Evolutionary conservation across 2,888 invertebrate species (phyloP), one percentile per base, ranked within the genome.

Genomic region (Pomacea canaliculata): DNA sequence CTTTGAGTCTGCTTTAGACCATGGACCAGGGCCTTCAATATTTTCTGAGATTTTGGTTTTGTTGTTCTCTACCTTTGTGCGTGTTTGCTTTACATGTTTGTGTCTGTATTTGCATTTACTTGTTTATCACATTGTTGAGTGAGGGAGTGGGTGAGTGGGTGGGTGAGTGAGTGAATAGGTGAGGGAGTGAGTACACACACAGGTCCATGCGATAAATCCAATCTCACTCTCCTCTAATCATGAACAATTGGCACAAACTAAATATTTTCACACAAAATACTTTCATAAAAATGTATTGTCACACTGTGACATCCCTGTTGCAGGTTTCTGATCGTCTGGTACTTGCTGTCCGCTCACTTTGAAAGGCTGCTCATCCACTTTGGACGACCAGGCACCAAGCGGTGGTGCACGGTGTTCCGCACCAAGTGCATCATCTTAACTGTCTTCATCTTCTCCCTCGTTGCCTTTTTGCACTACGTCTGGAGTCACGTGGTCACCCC

Each of bases 371-470:
- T 80, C 27, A 67, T 77, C 59, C 77, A 79, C 49, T 82, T 79
- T 67, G 78, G 79, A 7, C 49, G 74, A 2, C 51, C 78, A 16
- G 77, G 78, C 23, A 63, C 71, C 19, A 78, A 78, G 65, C 77
- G 71, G 7, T 82, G 82, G 82, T 82, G 82, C 70, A 77, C 77
- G 18, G 78, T 77, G 13, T 82, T 82, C 67, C 68, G 82, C 46
- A 77, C 82, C 19, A 82, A 82, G 68, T 82, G 80, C 73, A 77
- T 82, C 70, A 82, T 82, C 60, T 76, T 82, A n/a, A 70, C 71
- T 0, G 76, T 81, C 62, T 77, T 79, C 71, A 75, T 81, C 7
- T 78, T 82, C 46, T 82, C 82, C 7, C 73, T 81, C 65, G 82
- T 82, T 4, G 82, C 80, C 56, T 81, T 79, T 59, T 76, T 81